phyloP scores from a whole-genome alignment of 2,797 vertebrate species.

The Tauraco hartlaubi region DNA sequence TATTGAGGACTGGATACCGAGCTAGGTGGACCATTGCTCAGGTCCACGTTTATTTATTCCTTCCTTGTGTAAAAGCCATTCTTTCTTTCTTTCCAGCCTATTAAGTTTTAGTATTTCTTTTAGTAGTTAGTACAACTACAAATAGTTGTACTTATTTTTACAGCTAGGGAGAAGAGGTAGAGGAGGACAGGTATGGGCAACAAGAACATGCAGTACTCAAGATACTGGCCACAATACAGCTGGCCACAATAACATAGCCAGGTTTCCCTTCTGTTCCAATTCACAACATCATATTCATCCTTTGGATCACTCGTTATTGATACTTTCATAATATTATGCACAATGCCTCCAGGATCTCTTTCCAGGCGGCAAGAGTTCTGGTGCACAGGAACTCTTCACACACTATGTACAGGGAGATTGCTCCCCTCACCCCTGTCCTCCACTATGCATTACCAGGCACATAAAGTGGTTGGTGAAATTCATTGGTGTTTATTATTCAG shows the following conservation, averaged over 20 bases:
- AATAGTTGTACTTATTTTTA: not conserved
- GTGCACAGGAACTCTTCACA: not conserved
- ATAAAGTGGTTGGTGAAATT: too few relatives aligned
- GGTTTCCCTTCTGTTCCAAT: not conserved
- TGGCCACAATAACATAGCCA: not conserved
- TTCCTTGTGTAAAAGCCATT: not conserved
- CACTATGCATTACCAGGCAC: not conserved
- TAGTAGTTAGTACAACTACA: too few relatives aligned
- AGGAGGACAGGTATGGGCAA: not conserved
- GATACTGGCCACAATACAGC: not conserved
- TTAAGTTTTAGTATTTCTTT: not conserved
- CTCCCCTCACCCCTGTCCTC: not conserved
- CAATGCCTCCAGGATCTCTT: not conserved
- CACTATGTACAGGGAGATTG: not conserved
- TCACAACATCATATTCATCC: not conserved
- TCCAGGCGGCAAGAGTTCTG: not conserved
- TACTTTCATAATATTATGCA: not conserved
- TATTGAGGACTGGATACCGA: not conserved
- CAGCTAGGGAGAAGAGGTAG: not conserved
- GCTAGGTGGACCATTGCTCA: not conserved
- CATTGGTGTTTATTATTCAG: too few relatives aligned
- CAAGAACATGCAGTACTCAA: not conserved
- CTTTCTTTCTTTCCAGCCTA: not conserved
- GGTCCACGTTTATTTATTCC: not conserved
- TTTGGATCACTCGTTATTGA: not conserved